Conservation (phyloP, 2,113 vertebrate species). For the Trachemys scripta region DNA sequence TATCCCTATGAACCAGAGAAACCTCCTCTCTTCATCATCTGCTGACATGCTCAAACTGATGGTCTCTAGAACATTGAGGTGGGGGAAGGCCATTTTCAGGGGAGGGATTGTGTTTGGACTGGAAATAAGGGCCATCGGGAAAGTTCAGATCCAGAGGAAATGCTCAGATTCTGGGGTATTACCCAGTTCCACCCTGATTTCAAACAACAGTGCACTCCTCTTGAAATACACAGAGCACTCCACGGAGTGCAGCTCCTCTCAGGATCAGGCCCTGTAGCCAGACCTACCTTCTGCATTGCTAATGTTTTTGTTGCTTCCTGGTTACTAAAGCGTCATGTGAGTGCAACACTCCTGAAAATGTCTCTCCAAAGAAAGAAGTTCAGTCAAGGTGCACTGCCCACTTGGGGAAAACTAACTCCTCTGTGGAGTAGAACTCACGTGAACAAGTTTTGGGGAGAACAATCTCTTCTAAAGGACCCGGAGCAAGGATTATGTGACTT, state of each 20-base stretch:
- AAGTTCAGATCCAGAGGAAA: not conserved
- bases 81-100: too few species aligned
- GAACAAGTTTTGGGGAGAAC: not conserved
- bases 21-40: not conserved
- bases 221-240: not conserved
- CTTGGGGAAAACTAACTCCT: not conserved
- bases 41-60: not conserved
- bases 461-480: not conserved
- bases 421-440: not conserved
- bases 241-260: not conserved
- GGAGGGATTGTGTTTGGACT: not conserved
- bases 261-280: not conserved
- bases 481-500: not conserved
- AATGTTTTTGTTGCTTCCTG: not conserved
- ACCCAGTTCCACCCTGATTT: not conserved
- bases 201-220: not conserved
- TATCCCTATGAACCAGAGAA: not conserved
- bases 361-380: not conserved
- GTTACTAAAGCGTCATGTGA: not conserved
- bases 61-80: not conserved
- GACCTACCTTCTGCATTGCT: not conserved
- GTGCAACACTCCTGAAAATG: not conserved
- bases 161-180: not conserved
- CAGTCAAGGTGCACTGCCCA: not conserved
- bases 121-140: not conserved